Conservation (phyloP, 2,113 vertebrate genomes). For the Zosterops lateralis region DNA sequence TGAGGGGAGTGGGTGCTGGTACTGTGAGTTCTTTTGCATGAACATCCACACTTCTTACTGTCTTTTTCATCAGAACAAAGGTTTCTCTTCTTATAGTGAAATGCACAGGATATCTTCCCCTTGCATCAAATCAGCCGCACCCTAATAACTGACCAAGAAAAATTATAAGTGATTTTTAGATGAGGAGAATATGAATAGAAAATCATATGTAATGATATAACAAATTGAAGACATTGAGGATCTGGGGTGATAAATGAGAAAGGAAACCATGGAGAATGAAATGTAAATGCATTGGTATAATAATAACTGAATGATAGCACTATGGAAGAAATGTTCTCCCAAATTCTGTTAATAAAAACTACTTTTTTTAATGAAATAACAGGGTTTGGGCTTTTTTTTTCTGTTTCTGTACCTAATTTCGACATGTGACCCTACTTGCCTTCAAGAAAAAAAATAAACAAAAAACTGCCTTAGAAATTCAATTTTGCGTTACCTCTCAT, state of each 20-base stretch:
- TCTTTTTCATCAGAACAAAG: not conserved
- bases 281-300: not conserved
- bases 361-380: not conserved
- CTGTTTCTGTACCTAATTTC: not conserved
- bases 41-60: not conserved
- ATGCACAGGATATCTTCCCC: not conserved
- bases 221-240: not conserved
- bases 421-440: not conserved
- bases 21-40: not conserved
- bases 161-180: not conserved
- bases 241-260: not conserved
- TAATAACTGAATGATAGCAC: not conserved
- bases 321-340: not conserved
- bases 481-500: not conserved
- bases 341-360: not conserved
- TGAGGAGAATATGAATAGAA: not conserved
- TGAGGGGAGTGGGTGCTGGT: rapidly evolving
- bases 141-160: not conserved
- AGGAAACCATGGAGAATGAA: not conserved
- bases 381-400: not conserved
- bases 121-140: not conserved
- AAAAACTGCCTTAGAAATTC: not conserved
- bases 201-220: not conserved
- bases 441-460: not conserved
- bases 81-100: not conserved